Evolutionary conservation across 2,888 invertebrate species (phyloP), one percentile per base, ranked within the genome.

Genomic region (Ornithoptera priamus): DNA sequence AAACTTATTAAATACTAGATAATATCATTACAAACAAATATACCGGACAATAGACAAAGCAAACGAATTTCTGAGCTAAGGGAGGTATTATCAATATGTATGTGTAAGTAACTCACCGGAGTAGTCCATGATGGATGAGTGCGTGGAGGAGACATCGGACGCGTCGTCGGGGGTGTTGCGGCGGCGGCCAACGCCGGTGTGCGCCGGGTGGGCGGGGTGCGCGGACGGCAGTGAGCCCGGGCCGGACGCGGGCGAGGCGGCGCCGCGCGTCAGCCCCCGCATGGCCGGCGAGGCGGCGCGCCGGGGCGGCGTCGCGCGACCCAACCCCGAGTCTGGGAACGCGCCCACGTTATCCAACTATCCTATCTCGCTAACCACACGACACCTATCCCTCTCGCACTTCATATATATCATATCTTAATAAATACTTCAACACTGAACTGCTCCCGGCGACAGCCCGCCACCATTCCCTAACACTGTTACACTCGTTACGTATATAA

Each of bases 111-210:
- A 0, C 65, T 92, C 87, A 96, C 96, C 96, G 82, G 95, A 96
- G 89, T 97, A 97, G 87, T 97, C 97, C 96, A 96, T 96, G 94
- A 96, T 97, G 81, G 96, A 97, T 89, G 95, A 96, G 80, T 96
- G 95, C 74, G 96, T 96, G 80, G 96, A 96, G 82, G 96, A 96
- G 81, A 97, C 96, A 92, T 97, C 97, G 88, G 97, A 97, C 82
- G 95, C 95, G 93, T 97, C 97, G 90, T 97, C 97, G 82, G 96
- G 94, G 78, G 94, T 91, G 76, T 89, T 86, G 81, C 83, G 95
- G 91, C 87, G 96, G 94, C 85, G 97, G 81, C 97, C 97, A 79
- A 97, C 97, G 77, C 97, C 97, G 96, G 78, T 96, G 85, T 97
- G 92, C 95, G 96, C 82, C 95, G 95, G 94, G 95, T 80, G 97